These are phyloP conservation scores for Rhinopomastus cyanomelas DNA, from an alignment of 2,113 vertebrate genomes.

Conservation along the genomic window DNA sequence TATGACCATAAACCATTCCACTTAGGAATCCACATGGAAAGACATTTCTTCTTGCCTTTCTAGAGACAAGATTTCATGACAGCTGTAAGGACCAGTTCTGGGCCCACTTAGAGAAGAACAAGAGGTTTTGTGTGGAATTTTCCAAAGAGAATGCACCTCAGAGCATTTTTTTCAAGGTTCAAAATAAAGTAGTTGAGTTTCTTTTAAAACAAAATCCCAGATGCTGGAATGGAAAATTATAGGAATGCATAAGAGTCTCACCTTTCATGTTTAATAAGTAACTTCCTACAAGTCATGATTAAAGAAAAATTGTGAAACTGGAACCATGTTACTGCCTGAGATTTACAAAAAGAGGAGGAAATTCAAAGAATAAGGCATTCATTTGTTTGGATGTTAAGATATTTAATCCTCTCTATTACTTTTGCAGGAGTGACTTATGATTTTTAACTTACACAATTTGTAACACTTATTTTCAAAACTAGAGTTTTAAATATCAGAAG, in stretches of 20 bases:
- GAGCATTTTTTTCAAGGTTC: background rate
- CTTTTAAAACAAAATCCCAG: background rate
- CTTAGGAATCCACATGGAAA: background rate
- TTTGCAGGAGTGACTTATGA: background rate
- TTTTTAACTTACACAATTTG: background rate
- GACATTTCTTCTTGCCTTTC: background rate
- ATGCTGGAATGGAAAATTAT: background rate
- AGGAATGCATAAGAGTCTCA: background rate
- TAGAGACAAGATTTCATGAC: background rate
- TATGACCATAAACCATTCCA: background rate
- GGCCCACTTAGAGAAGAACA: background rate
- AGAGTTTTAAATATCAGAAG: background rate
- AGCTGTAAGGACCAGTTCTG: background rate
- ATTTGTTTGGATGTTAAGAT: background rate
- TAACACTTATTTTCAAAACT: slow-evolving; percentile 9
- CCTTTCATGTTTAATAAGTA: background rate
- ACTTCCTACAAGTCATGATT: background rate
- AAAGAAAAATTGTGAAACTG: background rate
- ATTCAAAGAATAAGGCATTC: background rate
- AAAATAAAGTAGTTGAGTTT: background rate
- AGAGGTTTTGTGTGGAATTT: background rate
- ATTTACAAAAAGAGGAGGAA: background rate
- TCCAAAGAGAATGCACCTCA: background rate
- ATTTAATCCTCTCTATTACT: background rate
- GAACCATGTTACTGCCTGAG: background rate